Evolutionary conservation across 2,888 invertebrate species (phyloP), one percentile per base, ranked within the genome.

Genomic region (Nymphalis polychloros): DNA sequence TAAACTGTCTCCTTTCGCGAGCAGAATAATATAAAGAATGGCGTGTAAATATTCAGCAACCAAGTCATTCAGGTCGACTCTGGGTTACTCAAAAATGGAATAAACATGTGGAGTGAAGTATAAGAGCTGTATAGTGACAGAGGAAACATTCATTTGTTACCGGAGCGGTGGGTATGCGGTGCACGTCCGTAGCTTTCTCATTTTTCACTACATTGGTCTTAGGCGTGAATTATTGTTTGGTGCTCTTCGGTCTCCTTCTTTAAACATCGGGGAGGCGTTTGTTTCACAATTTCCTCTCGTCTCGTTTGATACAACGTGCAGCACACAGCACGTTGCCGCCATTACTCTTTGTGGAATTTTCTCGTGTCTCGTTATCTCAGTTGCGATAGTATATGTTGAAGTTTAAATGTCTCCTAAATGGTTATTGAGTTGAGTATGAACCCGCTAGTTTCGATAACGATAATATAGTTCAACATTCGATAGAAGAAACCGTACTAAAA

Each of bases 171-270:
- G 65, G 63, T 68, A 90, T 86, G 86, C 90, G 77, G 80, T 81
- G 83, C 91, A 91, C 92, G 92, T 92, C 81, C 73, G 79, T 79
- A 81, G 85, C 87, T 86, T 87, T 86, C 91, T 89, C 90, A 92
- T 92, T 92, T 92, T 92, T 91, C 92, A 92, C 88, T 91, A 91
- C 92, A 92, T 92, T 92, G 92, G 88, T 89, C 90, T 90, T 90
- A 89, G 90, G 88, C 90, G 90, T 90, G 88, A 92, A 89, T 90
- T 90, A 91, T 90, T 89, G 90, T 89, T 85, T 87, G 84, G 83
- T 84, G 81, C 83, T 81, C 79, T 83, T 79, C 80, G 78, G 35
- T 57, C 79, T 79, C 79, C 77, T 74, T 79, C 79, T 75, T 76
- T 77, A 72, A 73, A 70, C 72, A 71, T 74, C 69, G 63, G 67